Evolutionary conservation across 1,140 invertebrate species (phyloP).

Genomic region (Nasonia longicornis): DNA sequence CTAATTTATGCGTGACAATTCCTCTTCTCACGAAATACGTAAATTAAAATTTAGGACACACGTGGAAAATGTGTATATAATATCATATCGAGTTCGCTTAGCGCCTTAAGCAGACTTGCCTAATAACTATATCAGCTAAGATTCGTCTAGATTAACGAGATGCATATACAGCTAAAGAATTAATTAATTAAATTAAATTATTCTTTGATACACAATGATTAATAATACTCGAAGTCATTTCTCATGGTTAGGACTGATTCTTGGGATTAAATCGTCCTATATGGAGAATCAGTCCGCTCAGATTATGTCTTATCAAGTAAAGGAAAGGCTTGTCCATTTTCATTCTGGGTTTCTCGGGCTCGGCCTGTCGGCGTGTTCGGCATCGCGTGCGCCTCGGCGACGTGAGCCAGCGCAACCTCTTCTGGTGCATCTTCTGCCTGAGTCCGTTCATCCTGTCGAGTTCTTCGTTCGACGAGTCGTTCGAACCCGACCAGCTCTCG

Average conservation of each 20-base stretch:
- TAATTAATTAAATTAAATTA: constrained; percentile 47
- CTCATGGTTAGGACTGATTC: constrained; percentile 39
- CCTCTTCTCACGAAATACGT: constrained; percentile 10
- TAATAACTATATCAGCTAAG: constrained; percentile 30
- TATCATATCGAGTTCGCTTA: constrained; percentile 31
- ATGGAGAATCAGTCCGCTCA: constrained; percentile 85
- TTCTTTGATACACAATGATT: constrained; percentile 45
- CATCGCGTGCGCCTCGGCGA: constrained; percentile 53
- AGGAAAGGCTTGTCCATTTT: constrained; percentile 87
- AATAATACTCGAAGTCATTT: constrained; percentile 44
- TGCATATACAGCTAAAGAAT: constrained; percentile 30
- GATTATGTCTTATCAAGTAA: constrained; percentile 88
- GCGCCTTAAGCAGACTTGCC: constrained; percentile 28
- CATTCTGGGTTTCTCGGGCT: constrained; percentile 78
- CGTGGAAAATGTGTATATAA: not conserved
- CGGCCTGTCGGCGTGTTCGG: constrained; percentile 73
- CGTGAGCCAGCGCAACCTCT: constrained; percentile 36
- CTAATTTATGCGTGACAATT: constrained; percentile 37
- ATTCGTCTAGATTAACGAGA: constrained; percentile 31
- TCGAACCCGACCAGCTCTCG: constrained; percentile 56
- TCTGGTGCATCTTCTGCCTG: constrained; percentile 51
- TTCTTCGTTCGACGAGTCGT: not conserved
- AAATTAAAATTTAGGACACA: constrained; percentile 33
- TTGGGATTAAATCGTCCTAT: constrained; percentile 86
- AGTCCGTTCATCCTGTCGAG: constrained; percentile 35